These are phyloP conservation scores for Cantharis nigra DNA, from an alignment of 2,888 invertebrate species.

Conservation along the genomic window DNA sequence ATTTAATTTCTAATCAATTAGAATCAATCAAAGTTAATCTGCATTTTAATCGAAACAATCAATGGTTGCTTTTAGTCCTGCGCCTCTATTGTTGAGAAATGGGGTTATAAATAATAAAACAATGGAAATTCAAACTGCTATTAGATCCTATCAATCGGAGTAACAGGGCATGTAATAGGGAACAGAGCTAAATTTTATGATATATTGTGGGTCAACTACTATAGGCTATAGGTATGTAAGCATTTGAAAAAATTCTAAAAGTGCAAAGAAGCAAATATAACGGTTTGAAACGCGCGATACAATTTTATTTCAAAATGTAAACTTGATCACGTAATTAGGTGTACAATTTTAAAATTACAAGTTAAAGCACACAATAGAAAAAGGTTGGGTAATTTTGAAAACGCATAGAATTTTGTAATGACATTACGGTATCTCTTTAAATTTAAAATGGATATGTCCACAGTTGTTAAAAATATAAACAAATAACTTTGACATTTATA, in stretches of 20 bases:
- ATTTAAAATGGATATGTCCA: neutral
- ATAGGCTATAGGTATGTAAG: too few relatives aligned
- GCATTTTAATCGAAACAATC: neutral
- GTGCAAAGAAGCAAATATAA: slow-evolving; percentile 18
- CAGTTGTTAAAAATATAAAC: neutral
- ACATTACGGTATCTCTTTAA: neutral
- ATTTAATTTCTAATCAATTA: neutral
- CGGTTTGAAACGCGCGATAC: slow-evolving; percentile 10
- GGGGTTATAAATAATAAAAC: neutral
- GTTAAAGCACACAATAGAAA: neutral
- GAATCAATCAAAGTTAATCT: neutral
- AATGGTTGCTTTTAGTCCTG: neutral
- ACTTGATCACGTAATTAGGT: neutral
- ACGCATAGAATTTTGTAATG: neutral
- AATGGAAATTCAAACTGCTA: slow-evolving; percentile 10
- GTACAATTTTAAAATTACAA: neutral
- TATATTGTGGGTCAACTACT: slow-evolving; percentile 28
- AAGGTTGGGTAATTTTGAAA: neutral
- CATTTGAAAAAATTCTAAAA: slow-evolving; percentile 5
- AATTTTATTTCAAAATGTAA: neutral
- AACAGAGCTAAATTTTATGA: slow-evolving; percentile 9
- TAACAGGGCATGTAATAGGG: slow-evolving; percentile 23
- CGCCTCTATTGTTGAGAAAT: neutral
- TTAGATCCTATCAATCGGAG: slow-evolving; percentile 8
- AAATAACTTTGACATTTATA: neutral